These are phyloP conservation scores for Gallinago media DNA, from an alignment of 2,113 vertebrate genomes.

Conservation along the genomic window DNA sequence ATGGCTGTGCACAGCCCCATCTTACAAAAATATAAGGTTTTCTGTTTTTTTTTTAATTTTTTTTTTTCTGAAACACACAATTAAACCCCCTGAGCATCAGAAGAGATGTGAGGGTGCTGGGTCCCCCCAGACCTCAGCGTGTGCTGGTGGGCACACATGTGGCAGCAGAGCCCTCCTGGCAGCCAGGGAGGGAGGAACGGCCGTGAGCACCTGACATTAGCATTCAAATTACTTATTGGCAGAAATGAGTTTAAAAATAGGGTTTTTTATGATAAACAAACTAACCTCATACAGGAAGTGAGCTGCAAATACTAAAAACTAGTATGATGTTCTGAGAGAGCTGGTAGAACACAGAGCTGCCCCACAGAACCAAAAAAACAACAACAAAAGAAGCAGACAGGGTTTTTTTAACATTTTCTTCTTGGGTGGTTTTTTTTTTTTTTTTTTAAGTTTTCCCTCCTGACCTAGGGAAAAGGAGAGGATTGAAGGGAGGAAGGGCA, in stretches of 20 bases:
- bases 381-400: neutral
- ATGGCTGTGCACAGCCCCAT: rapidly evolving
- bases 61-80: neutral
- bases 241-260: slow-evolving; percentile 86
- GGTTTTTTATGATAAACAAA: slow-evolving; percentile 84
- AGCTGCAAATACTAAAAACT: slow-evolving; percentile 80
- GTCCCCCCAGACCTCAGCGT: rapidly evolving
- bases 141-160: neutral
- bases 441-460: neutral
- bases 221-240: slow-evolving; percentile 66
- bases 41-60: neutral
- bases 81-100: neutral
- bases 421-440: neutral
- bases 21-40: rapidly evolving
- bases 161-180: neutral
- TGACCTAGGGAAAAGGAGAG: neutral
- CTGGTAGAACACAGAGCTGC: slow-evolving; percentile 14
- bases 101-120: neutral
- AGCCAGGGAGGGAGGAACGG: neutral
- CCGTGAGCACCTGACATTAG: neutral
- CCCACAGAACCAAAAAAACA: neutral
- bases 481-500: neutral
- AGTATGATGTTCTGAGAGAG: slow-evolving; percentile 2
- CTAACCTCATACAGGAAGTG: slow-evolving; percentile 91
- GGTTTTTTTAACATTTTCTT: neutral